Evolutionary conservation across 1,140 invertebrate genomes (phyloP).

Genomic region (Sarcophaga peregrina): DNA sequence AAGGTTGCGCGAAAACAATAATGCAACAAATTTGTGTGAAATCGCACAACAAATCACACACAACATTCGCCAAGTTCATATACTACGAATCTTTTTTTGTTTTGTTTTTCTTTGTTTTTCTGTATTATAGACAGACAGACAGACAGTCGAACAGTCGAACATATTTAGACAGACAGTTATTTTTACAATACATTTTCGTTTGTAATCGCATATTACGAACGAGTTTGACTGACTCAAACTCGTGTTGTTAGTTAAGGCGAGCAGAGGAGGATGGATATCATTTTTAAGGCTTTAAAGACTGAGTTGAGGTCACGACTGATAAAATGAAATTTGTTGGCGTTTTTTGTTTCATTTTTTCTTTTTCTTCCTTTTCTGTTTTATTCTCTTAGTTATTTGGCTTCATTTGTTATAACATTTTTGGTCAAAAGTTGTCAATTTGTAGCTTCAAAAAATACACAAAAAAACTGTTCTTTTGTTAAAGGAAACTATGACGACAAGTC

Average conservation of each 20-base stretch:
- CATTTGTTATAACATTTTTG: not conserved
- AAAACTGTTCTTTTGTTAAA: too few relatives aligned
- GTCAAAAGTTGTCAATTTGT: slow-evolving; percentile 20
- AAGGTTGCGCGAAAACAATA: slow-evolving; percentile 41
- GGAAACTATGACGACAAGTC: too few relatives aligned
- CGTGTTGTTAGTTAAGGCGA: slow-evolving; percentile 25
- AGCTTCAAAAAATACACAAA: too few relatives aligned
- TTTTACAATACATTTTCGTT: slow-evolving; percentile 3
- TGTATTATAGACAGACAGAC: too few relatives aligned
- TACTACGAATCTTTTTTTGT: too few relatives aligned
- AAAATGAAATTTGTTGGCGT: not conserved
- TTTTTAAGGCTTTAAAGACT: not conserved
- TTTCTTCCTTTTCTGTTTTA: not conserved
- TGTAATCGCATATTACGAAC: slow-evolving; percentile 2
- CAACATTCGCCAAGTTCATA: slow-evolving; percentile 5
- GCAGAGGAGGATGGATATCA: not conserved
- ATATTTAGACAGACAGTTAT: slow-evolving; percentile 18
- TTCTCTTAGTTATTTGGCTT: not conserved
- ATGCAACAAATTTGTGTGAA: slow-evolving; percentile 42
- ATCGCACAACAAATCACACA: slow-evolving; percentile 39
- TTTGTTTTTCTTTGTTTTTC: too few relatives aligned
- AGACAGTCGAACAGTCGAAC: slow-evolving; percentile 3
- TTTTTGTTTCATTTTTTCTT: too few relatives aligned
- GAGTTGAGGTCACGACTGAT: slow-evolving; percentile 36
- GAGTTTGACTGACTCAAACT: not conserved